A percentile compares a stretch with the other conserved stretches of the same genome.
Evolutionary conservation across 2,888 invertebrate genomes (phyloP).

Genomic region (Chironomus tentans): DNA sequence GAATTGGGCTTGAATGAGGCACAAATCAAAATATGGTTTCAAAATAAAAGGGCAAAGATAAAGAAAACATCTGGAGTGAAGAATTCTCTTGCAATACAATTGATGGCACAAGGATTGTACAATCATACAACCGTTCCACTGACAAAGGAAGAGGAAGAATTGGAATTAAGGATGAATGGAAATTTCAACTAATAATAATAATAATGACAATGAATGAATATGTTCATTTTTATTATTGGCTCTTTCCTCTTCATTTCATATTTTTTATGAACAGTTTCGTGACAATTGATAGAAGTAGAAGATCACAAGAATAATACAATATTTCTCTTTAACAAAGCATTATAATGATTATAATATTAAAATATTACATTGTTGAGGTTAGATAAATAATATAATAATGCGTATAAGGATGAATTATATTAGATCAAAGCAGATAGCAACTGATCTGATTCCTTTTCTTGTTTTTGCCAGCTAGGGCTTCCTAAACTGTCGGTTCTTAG

Average conservation of each 20-base stretch:
- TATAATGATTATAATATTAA: background rate
- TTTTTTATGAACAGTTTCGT: conserved; percentile 22
- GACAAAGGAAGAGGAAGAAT: conserved; percentile 64
- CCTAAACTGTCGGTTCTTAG: too few species aligned
- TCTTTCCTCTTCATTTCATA: background rate
- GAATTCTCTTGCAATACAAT: conserved; percentile 76
- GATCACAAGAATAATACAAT: conserved; percentile 32
- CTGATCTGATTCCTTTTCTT: too few species aligned
- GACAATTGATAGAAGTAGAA: conserved; percentile 19
- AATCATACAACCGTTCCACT: conserved; percentile 75
- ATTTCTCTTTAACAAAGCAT: background rate
- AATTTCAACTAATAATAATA: background rate
- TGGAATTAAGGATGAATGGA: conserved; percentile 47
- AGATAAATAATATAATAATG: background rate
- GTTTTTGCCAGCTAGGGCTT: too few species aligned
- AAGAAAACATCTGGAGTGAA: conserved; percentile 83
- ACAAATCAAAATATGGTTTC: conserved; percentile 97
- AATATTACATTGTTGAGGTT: background rate
- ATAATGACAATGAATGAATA: too few species aligned
- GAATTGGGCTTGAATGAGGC: conserved; percentile 91
- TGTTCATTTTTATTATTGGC: background rate
- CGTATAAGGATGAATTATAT: background rate
- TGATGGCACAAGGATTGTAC: conserved; percentile 91
- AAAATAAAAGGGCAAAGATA: conserved; percentile 89
- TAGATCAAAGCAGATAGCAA: too few species aligned